Evolutionary conservation across 2,888 invertebrate species (phyloP).

Genomic region (Pecten maximus): DNA sequence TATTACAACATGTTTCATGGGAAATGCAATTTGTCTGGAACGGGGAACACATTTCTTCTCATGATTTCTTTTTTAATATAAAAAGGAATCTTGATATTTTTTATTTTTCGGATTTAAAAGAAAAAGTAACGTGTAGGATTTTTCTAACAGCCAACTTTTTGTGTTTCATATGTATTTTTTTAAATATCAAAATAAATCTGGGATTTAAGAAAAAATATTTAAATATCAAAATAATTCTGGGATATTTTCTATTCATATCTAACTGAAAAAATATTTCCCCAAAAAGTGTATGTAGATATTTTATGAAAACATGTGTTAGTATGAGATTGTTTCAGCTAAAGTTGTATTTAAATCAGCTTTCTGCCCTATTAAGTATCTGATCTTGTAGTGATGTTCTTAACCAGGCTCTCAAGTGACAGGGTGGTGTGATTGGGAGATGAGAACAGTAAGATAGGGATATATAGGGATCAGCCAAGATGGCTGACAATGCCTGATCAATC

Average conservation of each 20-base stretch:
- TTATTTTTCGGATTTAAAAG: no score
- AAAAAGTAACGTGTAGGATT: no score
- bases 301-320: not conserved
- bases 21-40: not conserved
- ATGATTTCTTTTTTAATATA: not conserved
- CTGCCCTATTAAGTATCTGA: not conserved
- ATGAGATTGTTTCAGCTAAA: not conserved
- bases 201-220: no score
- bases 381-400: not conserved
- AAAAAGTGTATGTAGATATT: no score
- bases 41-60: not conserved
- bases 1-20: not conserved
- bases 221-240: no score
- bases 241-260: no score
- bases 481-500: slow-evolving; percentile 35
- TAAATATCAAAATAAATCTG: no score
- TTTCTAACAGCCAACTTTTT: no score
- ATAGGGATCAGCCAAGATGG: not conserved
- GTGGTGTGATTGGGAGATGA: not conserved
- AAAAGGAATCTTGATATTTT: not conserved
- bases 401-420: not conserved
- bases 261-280: no score
- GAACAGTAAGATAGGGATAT: not conserved
- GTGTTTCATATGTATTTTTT: no score
- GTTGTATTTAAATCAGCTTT: slow-evolving; percentile 12